Conservation (phyloP, 2,797 vertebrate genomes). For the Pseudomugil gertrudae region DNA sequence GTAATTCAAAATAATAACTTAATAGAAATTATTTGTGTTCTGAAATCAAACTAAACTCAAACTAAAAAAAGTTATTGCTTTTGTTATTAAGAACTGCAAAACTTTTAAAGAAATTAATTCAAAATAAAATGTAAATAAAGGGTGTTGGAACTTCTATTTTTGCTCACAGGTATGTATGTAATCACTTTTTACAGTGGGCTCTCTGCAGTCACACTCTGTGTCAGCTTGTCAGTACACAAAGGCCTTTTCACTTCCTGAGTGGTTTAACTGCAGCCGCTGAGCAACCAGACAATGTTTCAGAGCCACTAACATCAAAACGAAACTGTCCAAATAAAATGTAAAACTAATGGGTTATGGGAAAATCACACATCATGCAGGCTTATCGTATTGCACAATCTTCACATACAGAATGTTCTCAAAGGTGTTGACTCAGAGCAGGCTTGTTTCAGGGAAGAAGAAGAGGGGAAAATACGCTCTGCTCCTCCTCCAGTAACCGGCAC, state of each 20-base stretch:
- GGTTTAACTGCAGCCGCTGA: not conserved
- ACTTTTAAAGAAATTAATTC: too few species aligned
- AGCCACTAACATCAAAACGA: conserved; percentile 14
- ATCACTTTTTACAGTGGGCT: conserved; percentile 30
- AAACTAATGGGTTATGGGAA: conserved; percentile 43
- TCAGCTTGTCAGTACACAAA: not conserved
- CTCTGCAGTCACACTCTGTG: not conserved
- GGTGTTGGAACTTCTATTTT: too few species aligned
- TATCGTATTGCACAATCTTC: conserved; percentile 43
- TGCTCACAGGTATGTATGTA: not conserved
- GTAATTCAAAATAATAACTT: too few species aligned
- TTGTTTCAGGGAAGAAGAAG: conserved; percentile 60
- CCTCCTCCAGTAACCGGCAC: conserved; percentile 51
- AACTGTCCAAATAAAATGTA: conserved; percentile 19
- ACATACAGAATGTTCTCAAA: conserved; percentile 34
- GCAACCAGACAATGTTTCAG: conserved; percentile 9
- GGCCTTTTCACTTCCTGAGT: conserved; percentile 32
- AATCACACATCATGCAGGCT: conserved; percentile 45
- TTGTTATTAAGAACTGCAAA: too few species aligned
- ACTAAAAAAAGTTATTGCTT: too few species aligned
- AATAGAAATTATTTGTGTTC: too few species aligned
- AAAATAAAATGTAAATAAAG: too few species aligned
- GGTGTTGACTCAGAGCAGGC: conserved; percentile 59
- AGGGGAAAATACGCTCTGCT: conserved; percentile 56
- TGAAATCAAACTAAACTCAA: too few species aligned